Conservation (phyloP, 2,888 invertebrate genomes). For the Ormyrus pomaceus region DNA sequence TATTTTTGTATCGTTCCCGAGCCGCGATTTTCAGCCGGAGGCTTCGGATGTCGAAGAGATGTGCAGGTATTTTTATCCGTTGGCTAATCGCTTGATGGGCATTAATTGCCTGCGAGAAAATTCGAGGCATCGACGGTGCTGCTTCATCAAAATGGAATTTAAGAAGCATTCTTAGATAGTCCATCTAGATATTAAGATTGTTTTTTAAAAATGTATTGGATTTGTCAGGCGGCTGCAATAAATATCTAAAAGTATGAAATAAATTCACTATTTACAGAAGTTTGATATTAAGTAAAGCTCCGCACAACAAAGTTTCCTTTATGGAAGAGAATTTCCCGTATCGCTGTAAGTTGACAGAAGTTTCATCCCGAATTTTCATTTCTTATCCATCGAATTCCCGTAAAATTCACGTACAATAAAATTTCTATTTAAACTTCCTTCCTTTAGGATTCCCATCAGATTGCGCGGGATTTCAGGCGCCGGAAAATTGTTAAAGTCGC, state of each 20-base stretch:
- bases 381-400: slow-evolving; percentile 42
- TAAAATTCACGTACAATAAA: slow-evolving; percentile 42
- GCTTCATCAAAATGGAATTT: no score
- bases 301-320: slow-evolving; percentile 1
- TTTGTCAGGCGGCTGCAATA: no score
- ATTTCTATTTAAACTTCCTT: slow-evolving; percentile 50
- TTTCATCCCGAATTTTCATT: slow-evolving; percentile 49
- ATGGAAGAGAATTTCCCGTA: background rate
- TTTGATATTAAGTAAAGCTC: no score
- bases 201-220: no score
- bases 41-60: no score
- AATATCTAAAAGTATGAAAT: background rate
- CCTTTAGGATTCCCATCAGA: slow-evolving; percentile 23
- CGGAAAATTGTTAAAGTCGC: slow-evolving; percentile 51
- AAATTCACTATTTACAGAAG: background rate
- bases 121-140: background rate
- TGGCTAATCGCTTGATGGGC: background rate
- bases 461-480: background rate
- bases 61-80: slow-evolving; percentile 20
- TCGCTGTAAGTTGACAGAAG: slow-evolving; percentile 34
- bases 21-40: background rate
- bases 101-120: background rate
- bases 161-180: no score
- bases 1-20: slow-evolving; percentile 9
- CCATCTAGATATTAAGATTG: no score